Evolutionary conservation across 2,113 vertebrate species (phyloP).

Genomic region (Muntiacus reevesi): DNA sequence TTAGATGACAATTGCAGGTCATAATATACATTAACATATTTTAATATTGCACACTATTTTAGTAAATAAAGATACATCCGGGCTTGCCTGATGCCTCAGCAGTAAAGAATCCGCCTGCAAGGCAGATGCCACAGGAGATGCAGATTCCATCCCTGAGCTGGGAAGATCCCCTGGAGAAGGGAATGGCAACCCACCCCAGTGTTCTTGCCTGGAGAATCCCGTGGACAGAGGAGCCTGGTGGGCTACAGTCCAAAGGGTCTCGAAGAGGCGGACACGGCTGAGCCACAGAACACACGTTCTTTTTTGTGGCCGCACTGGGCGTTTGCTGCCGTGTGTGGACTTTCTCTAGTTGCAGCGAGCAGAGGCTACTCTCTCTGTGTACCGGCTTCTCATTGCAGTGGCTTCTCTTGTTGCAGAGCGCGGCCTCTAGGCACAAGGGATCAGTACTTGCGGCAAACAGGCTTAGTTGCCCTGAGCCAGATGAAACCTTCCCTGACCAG

Average conservation of each 20-base stretch:
- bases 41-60: background rate
- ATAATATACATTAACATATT: background rate
- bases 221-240: background rate
- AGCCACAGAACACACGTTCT: background rate
- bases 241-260: background rate
- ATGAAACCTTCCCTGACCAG: background rate
- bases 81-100: background rate
- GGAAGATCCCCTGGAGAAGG: background rate
- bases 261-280: fast-evolving
- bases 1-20: background rate
- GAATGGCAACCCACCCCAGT: background rate
- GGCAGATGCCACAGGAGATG: background rate
- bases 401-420: background rate
- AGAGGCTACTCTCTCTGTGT: background rate
- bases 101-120: background rate
- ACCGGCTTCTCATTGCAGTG: background rate
- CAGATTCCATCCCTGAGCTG: background rate
- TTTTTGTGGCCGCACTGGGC: fast-evolving
- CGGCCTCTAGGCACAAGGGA: background rate
- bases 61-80: background rate
- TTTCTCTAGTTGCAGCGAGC: background rate
- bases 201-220: background rate
- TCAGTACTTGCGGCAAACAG: background rate
- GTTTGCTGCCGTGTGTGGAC: background rate
- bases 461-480: background rate